phyloP scores from a whole-genome alignment of 1,140 invertebrate species.

The Theocolax elegans region DNA sequence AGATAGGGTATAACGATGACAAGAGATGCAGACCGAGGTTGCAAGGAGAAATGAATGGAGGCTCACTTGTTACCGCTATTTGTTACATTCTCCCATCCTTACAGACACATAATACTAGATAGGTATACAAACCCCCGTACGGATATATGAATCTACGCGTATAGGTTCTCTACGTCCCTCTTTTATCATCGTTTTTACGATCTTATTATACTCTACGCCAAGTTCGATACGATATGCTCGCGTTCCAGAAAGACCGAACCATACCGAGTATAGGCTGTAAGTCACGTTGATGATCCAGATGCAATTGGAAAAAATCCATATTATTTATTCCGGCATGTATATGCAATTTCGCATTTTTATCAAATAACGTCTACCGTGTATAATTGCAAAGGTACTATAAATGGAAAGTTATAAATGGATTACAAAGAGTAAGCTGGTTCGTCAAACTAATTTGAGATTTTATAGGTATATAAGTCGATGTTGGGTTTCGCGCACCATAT shows the following conservation, averaged over 20 bases:
- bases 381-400: too few species aligned
- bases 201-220: constrained; percentile 31
- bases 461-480: too few species aligned
- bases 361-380: too few species aligned
- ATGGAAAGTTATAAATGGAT: too few species aligned
- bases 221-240: neutral
- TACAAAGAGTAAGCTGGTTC: too few species aligned
- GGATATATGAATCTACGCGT: neutral
- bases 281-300: neutral
- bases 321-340: too few species aligned
- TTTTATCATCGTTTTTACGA: constrained; percentile 34
- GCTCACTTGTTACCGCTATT: constrained; percentile 30
- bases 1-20: constrained; percentile 17
- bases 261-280: constrained; percentile 15
- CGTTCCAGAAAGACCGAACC: neutral
- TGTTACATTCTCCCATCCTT: neutral
- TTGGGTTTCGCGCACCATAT: too few species aligned
- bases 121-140: neutral
- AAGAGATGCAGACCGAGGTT: constrained; percentile 13
- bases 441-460: too few species aligned
- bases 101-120: neutral
- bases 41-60: constrained; percentile 16
- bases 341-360: too few species aligned
- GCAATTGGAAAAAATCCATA: too few species aligned
- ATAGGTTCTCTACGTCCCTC: neutral